Conservation (phyloP, 2,113 vertebrate genomes). For the Pipa parva region DNA sequence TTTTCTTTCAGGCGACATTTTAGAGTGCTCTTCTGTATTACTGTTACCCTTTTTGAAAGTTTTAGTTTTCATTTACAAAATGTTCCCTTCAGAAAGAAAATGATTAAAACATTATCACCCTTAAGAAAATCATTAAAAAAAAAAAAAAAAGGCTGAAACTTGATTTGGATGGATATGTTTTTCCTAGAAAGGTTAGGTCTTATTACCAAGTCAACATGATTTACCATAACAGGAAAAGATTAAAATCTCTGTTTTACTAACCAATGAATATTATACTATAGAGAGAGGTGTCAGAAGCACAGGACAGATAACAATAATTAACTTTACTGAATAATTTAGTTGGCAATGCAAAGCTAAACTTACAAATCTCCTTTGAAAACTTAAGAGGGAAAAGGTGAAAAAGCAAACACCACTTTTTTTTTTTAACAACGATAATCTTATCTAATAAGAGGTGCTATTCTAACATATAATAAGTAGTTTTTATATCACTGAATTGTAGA, state of each 20-base stretch:
- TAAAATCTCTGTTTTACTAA: conserved; percentile 3
- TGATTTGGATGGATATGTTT: neutral
- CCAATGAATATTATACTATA: conserved; percentile 10
- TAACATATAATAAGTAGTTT: too few species aligned
- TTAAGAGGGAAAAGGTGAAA: neutral
- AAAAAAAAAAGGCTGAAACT: too few species aligned
- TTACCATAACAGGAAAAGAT: conserved; percentile 7
- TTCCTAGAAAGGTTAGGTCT: conserved; percentile 17
- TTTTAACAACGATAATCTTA: too few species aligned
- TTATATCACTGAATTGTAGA: too few species aligned
- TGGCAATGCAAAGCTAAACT: neutral
- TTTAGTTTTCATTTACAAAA: neutral
- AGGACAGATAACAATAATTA: conserved; percentile 16
- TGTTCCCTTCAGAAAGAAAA: neutral
- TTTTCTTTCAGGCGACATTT: too few species aligned
- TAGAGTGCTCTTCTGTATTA: neutral
- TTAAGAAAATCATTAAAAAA: neutral
- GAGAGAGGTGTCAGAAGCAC: conserved; percentile 8
- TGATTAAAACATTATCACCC: neutral
- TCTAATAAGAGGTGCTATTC: too few species aligned
- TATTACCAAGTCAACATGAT: conserved; percentile 5
- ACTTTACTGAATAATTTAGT: too few species aligned
- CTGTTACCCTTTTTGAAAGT: neutral
- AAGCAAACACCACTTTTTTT: too few species aligned
- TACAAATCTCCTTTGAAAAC: neutral